Evolutionary conservation across 2,888 invertebrate genomes (phyloP).

Genomic region (Deilephila porcellus): DNA sequence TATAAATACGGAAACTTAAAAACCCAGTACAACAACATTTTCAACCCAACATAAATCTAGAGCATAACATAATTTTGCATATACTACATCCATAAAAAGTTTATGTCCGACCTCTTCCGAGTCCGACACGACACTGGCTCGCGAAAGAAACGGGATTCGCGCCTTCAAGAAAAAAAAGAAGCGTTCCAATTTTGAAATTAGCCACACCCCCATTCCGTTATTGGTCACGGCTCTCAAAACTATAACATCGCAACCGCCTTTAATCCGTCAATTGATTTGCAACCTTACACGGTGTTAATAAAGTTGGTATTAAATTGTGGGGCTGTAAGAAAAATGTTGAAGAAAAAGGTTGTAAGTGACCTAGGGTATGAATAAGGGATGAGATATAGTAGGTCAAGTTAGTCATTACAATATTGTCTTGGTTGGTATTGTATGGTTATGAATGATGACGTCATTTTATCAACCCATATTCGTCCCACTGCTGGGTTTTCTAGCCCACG

Average conservation of each 20-base stretch:
- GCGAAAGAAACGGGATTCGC: conserved; percentile 59
- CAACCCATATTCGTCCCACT: background rate
- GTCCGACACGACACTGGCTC: conserved; percentile 54
- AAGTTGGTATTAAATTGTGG: background rate
- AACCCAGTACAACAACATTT: background rate
- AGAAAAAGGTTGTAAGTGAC: conserved; percentile 21
- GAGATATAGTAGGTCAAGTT: conserved; percentile 27
- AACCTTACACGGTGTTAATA: background rate
- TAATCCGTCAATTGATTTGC: background rate
- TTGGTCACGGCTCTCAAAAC: conserved; percentile 59
- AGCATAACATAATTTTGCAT: background rate
- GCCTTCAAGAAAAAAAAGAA: conserved; percentile 64
- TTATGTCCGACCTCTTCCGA: conserved; percentile 33
- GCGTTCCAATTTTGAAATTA: conserved; percentile 77
- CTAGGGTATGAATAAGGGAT: background rate
- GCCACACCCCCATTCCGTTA: conserved; percentile 78
- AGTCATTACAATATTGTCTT: conserved; percentile 22
- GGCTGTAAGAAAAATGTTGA: background rate
- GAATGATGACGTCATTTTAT: background rate
- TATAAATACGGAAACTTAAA: background rate
- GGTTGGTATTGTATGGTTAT: background rate
- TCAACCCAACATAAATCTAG: background rate
- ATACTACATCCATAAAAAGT: background rate
- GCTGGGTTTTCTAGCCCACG: no score
- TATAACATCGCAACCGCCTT: conserved; percentile 2